phyloP scores from a whole-genome alignment of 1,140 invertebrate genomes.

The Nebria ingens region DNA sequence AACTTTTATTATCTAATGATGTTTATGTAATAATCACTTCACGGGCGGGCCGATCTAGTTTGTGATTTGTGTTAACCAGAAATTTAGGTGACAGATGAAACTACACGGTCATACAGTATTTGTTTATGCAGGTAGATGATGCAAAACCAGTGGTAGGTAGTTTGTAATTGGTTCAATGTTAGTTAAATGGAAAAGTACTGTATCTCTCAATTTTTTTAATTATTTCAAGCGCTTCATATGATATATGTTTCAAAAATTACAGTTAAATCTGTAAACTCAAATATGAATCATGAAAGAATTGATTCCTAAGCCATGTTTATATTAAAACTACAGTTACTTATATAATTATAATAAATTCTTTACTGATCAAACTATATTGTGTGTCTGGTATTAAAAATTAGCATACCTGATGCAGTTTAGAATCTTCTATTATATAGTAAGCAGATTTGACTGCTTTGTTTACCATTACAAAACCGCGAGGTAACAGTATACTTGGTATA shows the following conservation, averaged over 20 bases:
- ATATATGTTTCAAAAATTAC: too few species aligned
- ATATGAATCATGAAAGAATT: too few species aligned
- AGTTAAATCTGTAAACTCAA: too few species aligned
- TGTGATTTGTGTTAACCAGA: too few species aligned
- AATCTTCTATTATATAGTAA: not conserved
- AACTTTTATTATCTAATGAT: not conserved
- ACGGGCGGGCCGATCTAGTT: not conserved
- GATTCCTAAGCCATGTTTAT: too few species aligned
- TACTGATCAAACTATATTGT: too few species aligned
- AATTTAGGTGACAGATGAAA: not conserved
- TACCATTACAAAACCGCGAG: not conserved
- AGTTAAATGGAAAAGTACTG: too few species aligned
- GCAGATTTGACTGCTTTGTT: not conserved
- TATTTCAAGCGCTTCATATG: too few species aligned
- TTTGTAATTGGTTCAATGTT: not conserved
- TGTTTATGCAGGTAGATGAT: slow-evolving; percentile 5
- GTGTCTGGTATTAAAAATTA: not conserved
- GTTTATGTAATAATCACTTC: not conserved
- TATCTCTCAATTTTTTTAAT: too few species aligned
- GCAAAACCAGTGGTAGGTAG: not conserved
- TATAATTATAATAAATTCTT: too few species aligned
- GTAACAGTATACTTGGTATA: not conserved
- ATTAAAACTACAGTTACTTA: too few species aligned
- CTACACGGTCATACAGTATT: not conserved
- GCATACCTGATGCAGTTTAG: not conserved